Evolutionary conservation across 2,888 invertebrate species (phyloP).

Genomic region (Allophyes oxyacanthae): DNA sequence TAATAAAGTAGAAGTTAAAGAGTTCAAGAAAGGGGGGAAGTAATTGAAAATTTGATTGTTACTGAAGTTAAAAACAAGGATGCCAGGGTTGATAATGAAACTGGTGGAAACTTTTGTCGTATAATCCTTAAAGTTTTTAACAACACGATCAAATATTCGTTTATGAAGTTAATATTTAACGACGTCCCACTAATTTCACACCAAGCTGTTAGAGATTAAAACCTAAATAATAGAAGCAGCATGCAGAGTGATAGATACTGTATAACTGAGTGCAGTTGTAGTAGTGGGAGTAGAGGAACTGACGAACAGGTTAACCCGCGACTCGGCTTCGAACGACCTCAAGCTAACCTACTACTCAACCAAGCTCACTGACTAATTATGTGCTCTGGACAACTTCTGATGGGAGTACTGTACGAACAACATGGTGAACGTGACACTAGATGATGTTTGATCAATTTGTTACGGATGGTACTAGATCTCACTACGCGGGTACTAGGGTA

Average conservation of each 20-base stretch:
- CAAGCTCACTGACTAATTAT: constrained; percentile 85
- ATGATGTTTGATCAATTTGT: constrained; percentile 84
- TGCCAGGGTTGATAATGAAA: constrained; percentile 74
- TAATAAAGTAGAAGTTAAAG: constrained; percentile 70
- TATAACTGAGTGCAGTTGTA: constrained; percentile 83
- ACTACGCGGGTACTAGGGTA: constrained; percentile 87
- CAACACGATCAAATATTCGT: constrained; percentile 13
- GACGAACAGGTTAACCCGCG: constrained; percentile 79
- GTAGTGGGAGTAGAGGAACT: constrained; percentile 80
- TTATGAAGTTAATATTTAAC: constrained; percentile 20
- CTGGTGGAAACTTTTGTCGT: constrained; percentile 63
- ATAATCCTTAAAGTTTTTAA: constrained; percentile 31
- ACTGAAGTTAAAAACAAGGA: constrained; percentile 77
- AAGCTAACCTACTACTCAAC: constrained; percentile 86
- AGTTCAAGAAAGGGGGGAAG: constrained; percentile 72
- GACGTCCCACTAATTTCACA: constrained; percentile 69
- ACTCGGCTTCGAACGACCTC: constrained; percentile 81
- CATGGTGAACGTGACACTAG: constrained; percentile 85
- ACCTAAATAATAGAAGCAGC: constrained; percentile 84
- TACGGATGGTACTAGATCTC: constrained; percentile 83
- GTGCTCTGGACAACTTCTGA: constrained; percentile 84
- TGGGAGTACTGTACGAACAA: constrained; percentile 83
- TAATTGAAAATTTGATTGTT: constrained; percentile 79
- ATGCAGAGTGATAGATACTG: constrained; percentile 86
- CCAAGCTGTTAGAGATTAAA: constrained; percentile 68